A percentile compares a stretch with the other conserved stretches of the same genome.
phyloP scores from a whole-genome alignment of 2,113 vertebrate genomes.

The Entelurus aequoreus region DNA sequence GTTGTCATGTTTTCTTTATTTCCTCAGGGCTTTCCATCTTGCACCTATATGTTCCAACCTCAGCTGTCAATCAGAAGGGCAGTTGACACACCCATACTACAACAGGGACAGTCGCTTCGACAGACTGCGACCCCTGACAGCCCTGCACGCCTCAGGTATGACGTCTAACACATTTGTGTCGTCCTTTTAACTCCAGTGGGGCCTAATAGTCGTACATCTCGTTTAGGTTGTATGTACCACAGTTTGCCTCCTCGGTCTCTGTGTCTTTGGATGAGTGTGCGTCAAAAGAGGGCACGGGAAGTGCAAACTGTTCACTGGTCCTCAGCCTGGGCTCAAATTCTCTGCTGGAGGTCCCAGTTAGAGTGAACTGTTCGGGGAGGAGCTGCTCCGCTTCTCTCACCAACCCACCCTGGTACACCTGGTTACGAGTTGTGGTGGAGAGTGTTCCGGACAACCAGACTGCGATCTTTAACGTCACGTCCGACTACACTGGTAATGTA shows the following conservation, averaged over 20 bases:
- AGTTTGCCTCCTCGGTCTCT: conserved; percentile 71
- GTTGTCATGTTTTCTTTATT: conserved; percentile 3
- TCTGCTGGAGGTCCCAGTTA: conserved; percentile 66
- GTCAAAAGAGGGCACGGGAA: conserved; percentile 19
- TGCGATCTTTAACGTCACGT: conserved; percentile 67
- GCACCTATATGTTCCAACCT: conserved; percentile 87
- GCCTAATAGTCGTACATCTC: background rate
- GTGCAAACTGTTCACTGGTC: conserved; percentile 62
- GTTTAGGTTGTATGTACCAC: conserved; percentile 82
- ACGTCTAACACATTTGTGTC: background rate
- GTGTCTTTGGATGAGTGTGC: conserved; percentile 75
- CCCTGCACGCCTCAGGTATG: conserved; percentile 85
- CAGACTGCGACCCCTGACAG: conserved; percentile 63
- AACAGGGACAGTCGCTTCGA: conserved; percentile 59
- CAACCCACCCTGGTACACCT: conserved; percentile 84
- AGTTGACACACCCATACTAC: conserved; percentile 74
- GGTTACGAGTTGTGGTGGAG: conserved; percentile 81
- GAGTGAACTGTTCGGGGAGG: conserved; percentile 67
- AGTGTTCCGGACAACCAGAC: conserved; percentile 55
- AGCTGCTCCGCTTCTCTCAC: conserved; percentile 71
- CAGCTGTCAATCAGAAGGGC: conserved; percentile 83
- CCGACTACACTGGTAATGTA: conserved; percentile 78
- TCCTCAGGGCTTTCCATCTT: conserved; percentile 82
- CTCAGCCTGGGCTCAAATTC: conserved; percentile 77
- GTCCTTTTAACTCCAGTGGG: background rate